Evolutionary conservation across 2,797 vertebrate genomes (phyloP), one percentile per base, ranked within the genome.

Genomic region (Moxostoma hubbsi): DNA sequence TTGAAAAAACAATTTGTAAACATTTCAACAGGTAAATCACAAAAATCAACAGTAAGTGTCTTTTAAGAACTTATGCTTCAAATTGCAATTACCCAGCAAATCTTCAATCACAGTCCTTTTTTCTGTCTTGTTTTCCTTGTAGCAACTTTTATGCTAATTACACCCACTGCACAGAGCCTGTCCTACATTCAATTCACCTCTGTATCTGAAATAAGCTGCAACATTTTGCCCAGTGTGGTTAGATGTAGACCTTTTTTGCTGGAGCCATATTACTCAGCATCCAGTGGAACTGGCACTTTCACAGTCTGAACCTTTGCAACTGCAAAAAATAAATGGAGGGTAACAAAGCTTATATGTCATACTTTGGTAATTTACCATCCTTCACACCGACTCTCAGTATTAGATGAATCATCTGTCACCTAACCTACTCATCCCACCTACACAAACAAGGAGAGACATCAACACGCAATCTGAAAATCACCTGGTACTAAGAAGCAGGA

Each of bases 381-480:
- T 67, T 69, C 57, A 70, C 46, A 45, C 18, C 61, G 9, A 72
- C 53, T 63, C 12, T 47, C 11, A 55, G 10, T 55, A n/a, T 11
- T 8, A 69, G 9, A 47, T 66, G 54, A 68, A 49, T 73, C 51
- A 58, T 79, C 70, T 11, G 4, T 59, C 62, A 64, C 15, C 47
- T 15, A 54, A 15, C 13, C 13, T 8, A 71, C 54, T 57, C 51
- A 51, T 12, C 45, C 47, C 58, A 66, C 61, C 64, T 50, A 74
- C 70, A 79, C 67, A 75, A 75, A 24, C 24, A 36, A 64, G 84
- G 62, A 67, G 73, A 83, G 47, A 78, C 59, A 71, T 70, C 74
- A 82, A 47, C 36, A 63, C 3, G 6, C 70, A 80, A 77, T 24
- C 75, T 73, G 76, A 54, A 80, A 82, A 75, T 71, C 46, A 82